Percentiles rank a stretch among this genome's conserved stretches.
Evolutionary conservation across 2,888 invertebrate genomes (phyloP).

Genomic region (Pecten maximus): DNA sequence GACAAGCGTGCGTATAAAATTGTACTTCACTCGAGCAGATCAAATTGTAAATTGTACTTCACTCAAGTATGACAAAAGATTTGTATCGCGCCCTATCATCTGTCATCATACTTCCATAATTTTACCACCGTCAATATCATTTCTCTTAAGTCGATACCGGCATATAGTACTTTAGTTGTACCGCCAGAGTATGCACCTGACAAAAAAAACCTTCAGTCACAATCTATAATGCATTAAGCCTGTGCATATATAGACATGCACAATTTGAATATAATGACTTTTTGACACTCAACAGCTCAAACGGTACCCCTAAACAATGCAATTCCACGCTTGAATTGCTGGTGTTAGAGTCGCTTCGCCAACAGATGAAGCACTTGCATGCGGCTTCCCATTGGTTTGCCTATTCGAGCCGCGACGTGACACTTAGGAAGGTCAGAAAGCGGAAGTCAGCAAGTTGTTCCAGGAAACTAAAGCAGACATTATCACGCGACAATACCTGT

Average conservation of each 20-base stretch:
- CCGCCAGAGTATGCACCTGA: background rate
- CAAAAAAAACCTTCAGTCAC: background rate
- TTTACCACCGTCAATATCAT: background rate
- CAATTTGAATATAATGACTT: conserved; percentile 1
- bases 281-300: background rate
- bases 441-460: conserved; percentile 5
- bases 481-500: background rate
- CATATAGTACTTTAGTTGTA: background rate
- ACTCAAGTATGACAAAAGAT: conserved; percentile 4
- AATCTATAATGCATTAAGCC: background rate
- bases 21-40: conserved; percentile 28
- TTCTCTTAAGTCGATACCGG: background rate
- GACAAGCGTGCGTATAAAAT: conserved; percentile 12
- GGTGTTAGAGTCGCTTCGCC: background rate
- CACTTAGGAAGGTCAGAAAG: background rate
- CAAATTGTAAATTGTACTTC: conserved; percentile 35
- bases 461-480: background rate
- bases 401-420: background rate
- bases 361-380: conserved; percentile 2
- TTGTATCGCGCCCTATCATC: background rate
- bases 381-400: background rate
- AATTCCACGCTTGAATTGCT: background rate
- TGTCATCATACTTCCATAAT: conserved; percentile 22
- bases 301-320: background rate
- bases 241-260: conserved; percentile 24